A percentile compares a stretch with the other conserved stretches of the same genome.
phyloP scores from a whole-genome alignment of 1,140 invertebrate species.

The Neocloeon triangulifer region DNA sequence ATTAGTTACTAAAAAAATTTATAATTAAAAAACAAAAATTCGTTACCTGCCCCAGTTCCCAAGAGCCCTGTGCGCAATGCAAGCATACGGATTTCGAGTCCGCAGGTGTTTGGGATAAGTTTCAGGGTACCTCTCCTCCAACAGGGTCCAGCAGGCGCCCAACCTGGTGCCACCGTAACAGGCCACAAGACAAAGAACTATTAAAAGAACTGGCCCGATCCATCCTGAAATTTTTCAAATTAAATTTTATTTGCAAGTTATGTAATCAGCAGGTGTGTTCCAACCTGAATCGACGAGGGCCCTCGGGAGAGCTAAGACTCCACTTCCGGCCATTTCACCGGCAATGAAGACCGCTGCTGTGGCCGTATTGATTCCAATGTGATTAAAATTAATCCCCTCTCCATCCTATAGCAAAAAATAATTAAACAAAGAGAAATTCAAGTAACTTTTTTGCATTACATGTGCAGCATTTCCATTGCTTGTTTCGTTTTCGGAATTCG shows the following conservation, averaged over 20 bases:
- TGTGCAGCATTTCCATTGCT: neutral
- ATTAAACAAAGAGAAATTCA: neutral
- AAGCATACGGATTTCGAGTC: conserved; percentile 39
- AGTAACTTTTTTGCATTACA: neutral
- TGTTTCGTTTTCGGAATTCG: neutral
- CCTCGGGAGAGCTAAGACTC: conserved; percentile 40
- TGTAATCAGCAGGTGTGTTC: neutral
- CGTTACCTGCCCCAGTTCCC: conserved; percentile 23
- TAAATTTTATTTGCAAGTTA: neutral
- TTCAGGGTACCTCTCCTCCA: conserved; percentile 37
- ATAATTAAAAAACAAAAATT: neutral
- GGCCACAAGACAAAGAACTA: conserved; percentile 29
- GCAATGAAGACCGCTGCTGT: conserved; percentile 38
- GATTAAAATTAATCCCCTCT: neutral
- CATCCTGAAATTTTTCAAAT: conserved; percentile 30
- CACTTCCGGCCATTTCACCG: conserved; percentile 52
- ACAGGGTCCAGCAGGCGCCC: conserved; percentile 42
- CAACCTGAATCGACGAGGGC: conserved; percentile 38
- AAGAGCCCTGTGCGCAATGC: conserved; percentile 33
- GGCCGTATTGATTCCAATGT: conserved; percentile 18
- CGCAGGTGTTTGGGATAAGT: conserved; percentile 26
- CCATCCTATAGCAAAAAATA: neutral
- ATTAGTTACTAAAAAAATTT: too few species aligned
- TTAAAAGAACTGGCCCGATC: conserved; percentile 31
- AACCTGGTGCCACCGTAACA: conserved; percentile 35